A percentile compares a stretch with the other conserved stretches of the same genome.
Conservation (phyloP, 2,888 invertebrate species). For the Apodemia hepburni region DNA sequence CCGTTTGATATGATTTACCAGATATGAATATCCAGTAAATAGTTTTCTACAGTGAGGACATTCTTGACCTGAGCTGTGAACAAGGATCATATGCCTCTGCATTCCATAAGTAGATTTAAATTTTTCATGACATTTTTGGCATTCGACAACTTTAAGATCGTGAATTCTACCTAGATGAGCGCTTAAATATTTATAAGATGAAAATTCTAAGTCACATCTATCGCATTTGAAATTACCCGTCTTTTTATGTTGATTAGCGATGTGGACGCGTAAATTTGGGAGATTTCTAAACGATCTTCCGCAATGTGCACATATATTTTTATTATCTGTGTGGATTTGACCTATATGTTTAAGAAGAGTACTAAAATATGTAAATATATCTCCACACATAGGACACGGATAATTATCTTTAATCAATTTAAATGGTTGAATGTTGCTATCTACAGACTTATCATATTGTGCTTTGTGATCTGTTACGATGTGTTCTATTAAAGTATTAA, state of each 20-base stretch:
- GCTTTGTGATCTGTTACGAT: slow-evolving; percentile 45
- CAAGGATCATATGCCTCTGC: slow-evolving; percentile 47
- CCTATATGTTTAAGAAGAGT: slow-evolving; percentile 53
- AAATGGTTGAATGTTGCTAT: slow-evolving; percentile 45
- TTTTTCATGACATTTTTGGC: slow-evolving; percentile 50
- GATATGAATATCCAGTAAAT: slow-evolving; percentile 54
- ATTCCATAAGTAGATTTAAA: slow-evolving; percentile 52
- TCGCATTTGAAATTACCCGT: slow-evolving; percentile 43
- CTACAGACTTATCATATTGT: slow-evolving; percentile 42
- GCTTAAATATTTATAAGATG: slow-evolving; percentile 41
- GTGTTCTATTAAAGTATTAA: slow-evolving; percentile 46
- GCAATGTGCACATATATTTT: slow-evolving; percentile 53
- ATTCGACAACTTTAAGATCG: slow-evolving; percentile 46
- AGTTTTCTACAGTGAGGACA: slow-evolving; percentile 52
- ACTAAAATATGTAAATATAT: slow-evolving; percentile 50
- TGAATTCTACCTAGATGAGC: slow-evolving; percentile 50
- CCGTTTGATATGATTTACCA: slow-evolving; percentile 53
- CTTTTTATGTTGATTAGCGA: slow-evolving; percentile 44
- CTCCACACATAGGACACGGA: slow-evolving; percentile 50
- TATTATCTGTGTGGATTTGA: slow-evolving; percentile 49
- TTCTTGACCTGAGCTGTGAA: slow-evolving; percentile 52
- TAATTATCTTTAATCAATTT: slow-evolving; percentile 50
- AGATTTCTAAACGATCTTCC: slow-evolving; percentile 52
- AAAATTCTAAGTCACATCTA: slow-evolving; percentile 44
- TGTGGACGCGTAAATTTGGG: slow-evolving; percentile 51